Conservation (phyloP, 2,113 vertebrate genomes). For the Cynopterus brachyotis region DNA sequence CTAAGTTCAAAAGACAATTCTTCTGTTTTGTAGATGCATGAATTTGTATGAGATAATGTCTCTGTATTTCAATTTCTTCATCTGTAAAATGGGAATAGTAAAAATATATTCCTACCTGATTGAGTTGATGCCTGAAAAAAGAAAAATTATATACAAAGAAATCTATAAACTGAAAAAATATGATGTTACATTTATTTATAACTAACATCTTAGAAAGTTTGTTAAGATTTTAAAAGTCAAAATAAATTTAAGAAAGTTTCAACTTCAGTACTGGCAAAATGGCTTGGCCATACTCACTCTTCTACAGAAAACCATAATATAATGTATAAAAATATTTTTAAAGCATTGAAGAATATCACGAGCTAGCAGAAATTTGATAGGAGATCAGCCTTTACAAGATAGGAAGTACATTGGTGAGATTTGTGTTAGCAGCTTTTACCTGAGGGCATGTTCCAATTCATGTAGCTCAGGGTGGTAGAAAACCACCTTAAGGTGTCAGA, state of each 20-base stretch:
- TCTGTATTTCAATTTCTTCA: slow-evolving; percentile 30
- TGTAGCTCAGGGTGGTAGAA: background rate
- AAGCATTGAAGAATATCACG: background rate
- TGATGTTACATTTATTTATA: slow-evolving; percentile 24
- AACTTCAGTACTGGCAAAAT: background rate
- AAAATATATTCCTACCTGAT: slow-evolving; percentile 23
- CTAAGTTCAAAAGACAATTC: background rate
- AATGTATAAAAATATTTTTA: background rate
- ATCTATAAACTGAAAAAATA: slow-evolving; percentile 19
- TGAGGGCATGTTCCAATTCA: background rate
- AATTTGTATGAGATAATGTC: background rate
- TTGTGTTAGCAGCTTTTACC: background rate
- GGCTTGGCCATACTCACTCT: background rate
- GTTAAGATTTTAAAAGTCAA: slow-evolving; percentile 38
- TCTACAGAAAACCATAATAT: background rate
- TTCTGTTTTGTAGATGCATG: background rate
- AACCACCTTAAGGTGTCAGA: background rate
- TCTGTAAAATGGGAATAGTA: slow-evolving; percentile 48
- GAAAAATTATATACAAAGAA: background rate
- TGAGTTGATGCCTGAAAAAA: slow-evolving; percentile 22
- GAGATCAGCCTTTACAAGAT: background rate
- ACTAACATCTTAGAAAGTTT: slow-evolving; percentile 24
- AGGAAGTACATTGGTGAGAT: background rate
- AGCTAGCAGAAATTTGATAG: background rate
- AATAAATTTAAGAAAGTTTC: background rate